A percentile compares a stretch with the other conserved stretches of the same genome.
Conservation (phyloP, 2,797 vertebrate species). For the Sus cebifrons region DNA sequence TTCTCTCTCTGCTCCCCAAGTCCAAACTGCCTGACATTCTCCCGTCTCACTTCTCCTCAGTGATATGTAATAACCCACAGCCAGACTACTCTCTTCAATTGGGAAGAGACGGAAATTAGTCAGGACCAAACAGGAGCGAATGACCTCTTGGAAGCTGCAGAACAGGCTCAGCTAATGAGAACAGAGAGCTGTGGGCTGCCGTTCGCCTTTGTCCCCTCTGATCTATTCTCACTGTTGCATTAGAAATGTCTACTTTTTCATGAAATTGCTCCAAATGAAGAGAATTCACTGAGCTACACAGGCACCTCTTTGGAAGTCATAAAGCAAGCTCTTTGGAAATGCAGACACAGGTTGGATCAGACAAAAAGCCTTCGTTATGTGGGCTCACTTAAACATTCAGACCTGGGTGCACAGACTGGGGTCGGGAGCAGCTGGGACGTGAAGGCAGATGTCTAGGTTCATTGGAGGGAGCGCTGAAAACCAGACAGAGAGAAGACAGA, state of each 20-base stretch:
- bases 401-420: rapidly evolving
- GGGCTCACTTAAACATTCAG: neutral
- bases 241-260: neutral
- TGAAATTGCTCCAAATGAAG: neutral
- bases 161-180: neutral
- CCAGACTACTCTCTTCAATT: neutral
- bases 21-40: neutral
- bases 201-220: neutral
- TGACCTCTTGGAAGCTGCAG: neutral
- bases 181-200: neutral
- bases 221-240: neutral
- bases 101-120: neutral
- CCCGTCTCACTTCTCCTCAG: neutral
- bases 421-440: rapidly evolving
- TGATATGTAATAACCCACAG: rapidly evolving
- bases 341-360: neutral
- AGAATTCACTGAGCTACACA: neutral
- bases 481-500: neutral
- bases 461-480: neutral
- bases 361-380: neutral
- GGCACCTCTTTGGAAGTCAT: neutral
- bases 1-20: neutral
- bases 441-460: neutral
- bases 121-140: neutral
- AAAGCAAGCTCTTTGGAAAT: neutral